Base-by-base conservation (phyloP, 2,797 vertebrate genomes). In the Heterohyrax brucei region DNA sequence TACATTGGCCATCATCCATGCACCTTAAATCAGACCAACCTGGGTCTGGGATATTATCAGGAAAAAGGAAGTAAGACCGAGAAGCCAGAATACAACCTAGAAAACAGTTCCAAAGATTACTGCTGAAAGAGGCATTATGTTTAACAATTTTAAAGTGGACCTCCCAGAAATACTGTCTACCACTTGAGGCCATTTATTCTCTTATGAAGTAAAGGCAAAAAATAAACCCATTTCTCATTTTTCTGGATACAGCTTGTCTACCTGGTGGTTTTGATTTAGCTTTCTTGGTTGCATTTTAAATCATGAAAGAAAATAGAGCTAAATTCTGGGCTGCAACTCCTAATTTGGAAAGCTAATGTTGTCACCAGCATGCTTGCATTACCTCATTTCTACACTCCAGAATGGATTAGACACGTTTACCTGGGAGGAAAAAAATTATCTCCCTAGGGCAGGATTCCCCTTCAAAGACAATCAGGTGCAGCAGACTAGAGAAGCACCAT, bases 291-390 rank as follows among this genome's bases (percentile, higher is more conserved):
- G 26, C 70, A 84, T 92, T 93, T 95, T 16, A 79, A 95, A 89
- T 93, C 46, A 50, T 68, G n/a, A 92, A 46, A 95, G 62, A 94
- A 95, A 95, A 84, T 44, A 39, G 59, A 84, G 68, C 18, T 53
- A 85, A 91, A 95, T 44, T 89, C 84, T 48, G 79, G 82, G 48
- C 81, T 64, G 19, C 26, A 70, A 70, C 39, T 56, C 85, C 88
- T 95, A 91, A 87, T 92, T 61, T 86, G 72, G 76, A 83, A 0
- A 94, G 77, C 77, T 96, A 94, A 95, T 50, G 85, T 46, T 96
- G 13, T 72, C 75, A 33, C 61, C 76, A 7, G 89, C 30, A 78
- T 48, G n/a, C 22, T 81, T 50, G 48, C 9, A 46, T 33, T 48
- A 81, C 79, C 81, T 82, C 87, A 81, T 76, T 83, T n/a, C 39